Conservation (phyloP, 2,888 invertebrate species). For the Agrochola lota region DNA sequence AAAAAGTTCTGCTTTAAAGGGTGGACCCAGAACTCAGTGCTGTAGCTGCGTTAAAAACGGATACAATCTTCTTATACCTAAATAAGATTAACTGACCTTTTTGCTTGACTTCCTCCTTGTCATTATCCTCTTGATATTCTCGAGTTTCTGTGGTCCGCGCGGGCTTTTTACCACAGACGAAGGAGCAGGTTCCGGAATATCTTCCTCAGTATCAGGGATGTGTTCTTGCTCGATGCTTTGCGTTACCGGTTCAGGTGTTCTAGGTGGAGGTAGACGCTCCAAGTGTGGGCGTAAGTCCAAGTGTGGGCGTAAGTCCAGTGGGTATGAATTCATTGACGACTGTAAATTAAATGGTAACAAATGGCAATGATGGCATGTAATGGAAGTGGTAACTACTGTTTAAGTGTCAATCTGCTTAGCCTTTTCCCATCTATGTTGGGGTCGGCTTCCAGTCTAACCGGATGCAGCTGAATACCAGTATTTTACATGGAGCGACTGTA, state of each 20-base stretch:
- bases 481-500: too few relatives aligned
- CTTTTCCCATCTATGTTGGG: too few relatives aligned
- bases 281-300: background rate
- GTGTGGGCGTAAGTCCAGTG: background rate
- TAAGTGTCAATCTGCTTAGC: too few relatives aligned
- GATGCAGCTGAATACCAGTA: too few relatives aligned
- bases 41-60: background rate
- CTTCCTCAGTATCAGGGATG: background rate
- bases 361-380: background rate
- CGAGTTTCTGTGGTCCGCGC: background rate
- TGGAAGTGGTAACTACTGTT: background rate
- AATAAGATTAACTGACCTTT: constrained; percentile 4
- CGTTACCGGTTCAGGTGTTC: constrained; percentile 12
- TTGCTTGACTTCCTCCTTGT: background rate
- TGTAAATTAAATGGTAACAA: constrained; percentile 18
- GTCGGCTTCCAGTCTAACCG: too few relatives aligned
- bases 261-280: constrained; percentile 1
- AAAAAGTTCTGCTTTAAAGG: too few relatives aligned
- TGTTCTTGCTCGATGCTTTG: background rate
- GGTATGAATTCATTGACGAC: background rate
- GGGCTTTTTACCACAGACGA: background rate
- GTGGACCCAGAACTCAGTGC: background rate
- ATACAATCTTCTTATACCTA: background rate
- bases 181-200: background rate
- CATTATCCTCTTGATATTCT: background rate